Evolutionary conservation across 2,888 invertebrate genomes (phyloP).

Genomic region (Clostera curtula): DNA sequence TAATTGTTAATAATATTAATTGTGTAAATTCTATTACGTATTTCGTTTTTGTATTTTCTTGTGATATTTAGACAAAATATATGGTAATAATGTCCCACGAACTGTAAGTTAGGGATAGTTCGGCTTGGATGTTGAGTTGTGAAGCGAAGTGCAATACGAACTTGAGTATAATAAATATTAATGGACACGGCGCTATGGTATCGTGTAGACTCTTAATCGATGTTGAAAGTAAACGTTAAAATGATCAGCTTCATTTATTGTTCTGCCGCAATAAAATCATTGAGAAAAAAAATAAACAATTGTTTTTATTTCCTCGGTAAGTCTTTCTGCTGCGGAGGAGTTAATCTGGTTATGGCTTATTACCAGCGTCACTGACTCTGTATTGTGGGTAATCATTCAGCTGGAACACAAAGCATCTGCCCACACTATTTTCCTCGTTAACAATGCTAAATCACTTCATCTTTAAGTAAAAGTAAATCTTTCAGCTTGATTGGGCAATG

Average conservation of each 20-base stretch:
- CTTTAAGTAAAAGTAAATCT: constrained; percentile 19
- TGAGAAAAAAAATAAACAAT: constrained; percentile 55
- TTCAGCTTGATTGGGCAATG: constrained; percentile 22
- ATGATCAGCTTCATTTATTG: constrained; percentile 74
- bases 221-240: constrained; percentile 75
- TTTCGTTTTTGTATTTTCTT: constrained; percentile 74
- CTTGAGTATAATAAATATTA: constrained; percentile 64
- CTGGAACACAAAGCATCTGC: constrained; percentile 33
- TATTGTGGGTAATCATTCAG: constrained; percentile 31
- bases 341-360: constrained; percentile 38
- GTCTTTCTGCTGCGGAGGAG: constrained; percentile 32
- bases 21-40: constrained; percentile 71
- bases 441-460: constrained; percentile 12
- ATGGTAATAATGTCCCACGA: constrained; percentile 69
- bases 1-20: constrained; percentile 72
- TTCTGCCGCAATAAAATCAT: constrained; percentile 74
- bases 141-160: constrained; percentile 69
- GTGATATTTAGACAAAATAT: constrained; percentile 75
- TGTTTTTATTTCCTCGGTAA: constrained; percentile 59
- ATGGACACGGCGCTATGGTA: constrained; percentile 55
- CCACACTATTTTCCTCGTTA: constrained; percentile 25
- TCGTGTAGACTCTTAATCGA: constrained; percentile 72
- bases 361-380: constrained; percentile 30
- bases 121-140: constrained; percentile 56
- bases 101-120: constrained; percentile 69